Evolutionary conservation across 2,797 vertebrate species (phyloP).

Genomic region (Parauchenoglanis ngamensis): DNA sequence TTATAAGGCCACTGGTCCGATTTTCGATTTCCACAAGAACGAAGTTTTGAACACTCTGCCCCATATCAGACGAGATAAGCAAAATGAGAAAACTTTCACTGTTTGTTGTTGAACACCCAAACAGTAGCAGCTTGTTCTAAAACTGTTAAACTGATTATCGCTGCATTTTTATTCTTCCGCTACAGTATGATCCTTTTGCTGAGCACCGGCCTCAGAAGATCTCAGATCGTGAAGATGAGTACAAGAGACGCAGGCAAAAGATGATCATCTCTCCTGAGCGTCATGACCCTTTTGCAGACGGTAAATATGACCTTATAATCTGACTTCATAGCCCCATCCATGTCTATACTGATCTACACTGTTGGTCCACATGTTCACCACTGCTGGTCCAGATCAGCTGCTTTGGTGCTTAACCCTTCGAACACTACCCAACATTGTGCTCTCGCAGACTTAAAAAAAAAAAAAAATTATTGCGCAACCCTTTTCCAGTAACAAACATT

Average conservation of each 20-base stretch:
- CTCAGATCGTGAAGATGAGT: conserved; percentile 96
- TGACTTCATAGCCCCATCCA: conserved; percentile 51
- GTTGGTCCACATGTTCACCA: conserved; percentile 55
- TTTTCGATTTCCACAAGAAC: no score
- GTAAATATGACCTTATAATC: conserved; percentile 80
- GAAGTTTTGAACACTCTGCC: not conserved
- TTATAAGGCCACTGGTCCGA: not conserved
- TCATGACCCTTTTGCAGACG: conserved; percentile 98
- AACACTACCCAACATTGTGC: conserved; percentile 74
- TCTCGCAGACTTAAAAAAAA: conserved; percentile 65
- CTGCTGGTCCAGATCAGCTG: conserved; percentile 46
- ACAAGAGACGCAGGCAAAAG: conserved; percentile 93
- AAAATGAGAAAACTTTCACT: not conserved
- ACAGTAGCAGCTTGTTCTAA: not conserved
- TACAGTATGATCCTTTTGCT: conserved; percentile 96
- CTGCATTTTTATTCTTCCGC: conserved; percentile 20
- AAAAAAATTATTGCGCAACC: not conserved
- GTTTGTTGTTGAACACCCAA: not conserved
- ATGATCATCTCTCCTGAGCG: conserved; percentile 99
- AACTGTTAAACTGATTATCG: no score
- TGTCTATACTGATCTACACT: conserved; percentile 59
- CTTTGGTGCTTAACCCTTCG: conserved; percentile 76
- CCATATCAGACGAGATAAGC: not conserved
- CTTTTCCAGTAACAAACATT: not conserved
- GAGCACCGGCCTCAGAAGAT: conserved; percentile 97